Conservation (phyloP, 2,797 vertebrate species). For the Chelon labrosus region DNA sequence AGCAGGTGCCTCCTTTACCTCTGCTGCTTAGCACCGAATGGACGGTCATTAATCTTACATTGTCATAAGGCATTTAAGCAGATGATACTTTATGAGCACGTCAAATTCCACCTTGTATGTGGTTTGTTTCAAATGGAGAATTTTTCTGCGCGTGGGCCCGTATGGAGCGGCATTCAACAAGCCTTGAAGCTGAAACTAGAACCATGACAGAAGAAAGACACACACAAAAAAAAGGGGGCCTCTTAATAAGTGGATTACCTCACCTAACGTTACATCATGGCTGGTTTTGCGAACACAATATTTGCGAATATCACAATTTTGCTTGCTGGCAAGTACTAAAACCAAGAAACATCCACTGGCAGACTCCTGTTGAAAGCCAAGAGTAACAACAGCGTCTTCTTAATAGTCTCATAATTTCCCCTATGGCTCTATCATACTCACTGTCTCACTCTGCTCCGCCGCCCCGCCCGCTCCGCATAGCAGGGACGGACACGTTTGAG, state of each 20-base stretch:
- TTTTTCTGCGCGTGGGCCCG: constrained; percentile 50
- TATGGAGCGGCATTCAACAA: constrained; percentile 51
- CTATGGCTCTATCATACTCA: constrained; percentile 76
- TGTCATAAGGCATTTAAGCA: constrained; percentile 78
- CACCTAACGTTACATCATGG: constrained; percentile 78
- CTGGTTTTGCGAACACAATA: constrained; percentile 62
- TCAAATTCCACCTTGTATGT: constrained; percentile 70
- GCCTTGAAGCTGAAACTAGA: constrained; percentile 56
- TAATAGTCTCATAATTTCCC: constrained; percentile 78
- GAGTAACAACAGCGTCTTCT: constrained; percentile 72
- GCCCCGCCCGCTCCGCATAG: constrained; percentile 43
- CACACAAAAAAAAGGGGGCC: constrained; percentile 42
- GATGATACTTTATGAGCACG: constrained; percentile 76
- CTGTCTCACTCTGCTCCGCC: constrained; percentile 64
- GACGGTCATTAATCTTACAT: constrained; percentile 81
- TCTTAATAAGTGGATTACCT: constrained; percentile 82
- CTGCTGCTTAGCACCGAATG: constrained; percentile 71
- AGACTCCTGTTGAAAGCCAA: constrained; percentile 69
- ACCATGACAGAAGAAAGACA: constrained; percentile 31
- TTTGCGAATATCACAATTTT: constrained; percentile 67
- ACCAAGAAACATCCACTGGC: constrained; percentile 52
- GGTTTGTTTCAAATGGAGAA: constrained; percentile 70
- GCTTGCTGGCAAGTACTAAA: constrained; percentile 65
- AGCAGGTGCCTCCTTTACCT: constrained; percentile 85
- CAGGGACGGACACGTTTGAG: constrained; percentile 79